These are phyloP conservation scores for Polyodon spathula DNA, from an alignment of 2,113 vertebrate species.

Conservation along the genomic window DNA sequence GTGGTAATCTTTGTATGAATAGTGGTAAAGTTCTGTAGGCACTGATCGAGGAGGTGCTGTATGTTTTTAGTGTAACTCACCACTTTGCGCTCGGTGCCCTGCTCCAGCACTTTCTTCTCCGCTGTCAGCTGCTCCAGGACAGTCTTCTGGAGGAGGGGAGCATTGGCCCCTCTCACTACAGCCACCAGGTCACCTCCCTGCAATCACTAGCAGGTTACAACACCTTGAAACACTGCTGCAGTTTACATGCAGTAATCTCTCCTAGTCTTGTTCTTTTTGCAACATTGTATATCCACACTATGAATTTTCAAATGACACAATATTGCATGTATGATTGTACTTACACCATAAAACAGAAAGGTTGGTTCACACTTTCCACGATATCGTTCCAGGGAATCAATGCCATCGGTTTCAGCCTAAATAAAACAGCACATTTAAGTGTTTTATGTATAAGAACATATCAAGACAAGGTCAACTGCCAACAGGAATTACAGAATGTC, in stretches of 20 bases:
- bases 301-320: neutral
- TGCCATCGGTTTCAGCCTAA: slow-evolving; percentile 79
- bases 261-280: too few species aligned
- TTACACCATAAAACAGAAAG: slow-evolving; percentile 83
- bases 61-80: slow-evolving; percentile 43
- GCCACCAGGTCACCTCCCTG: slow-evolving; percentile 78
- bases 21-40: too few species aligned
- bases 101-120: slow-evolving; percentile 61
- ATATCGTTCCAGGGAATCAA: slow-evolving; percentile 74
- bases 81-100: slow-evolving; percentile 46
- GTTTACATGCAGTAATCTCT: too few species aligned
- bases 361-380: slow-evolving; percentile 80
- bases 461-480: neutral
- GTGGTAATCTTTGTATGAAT: too few species aligned
- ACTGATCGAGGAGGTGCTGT: neutral
- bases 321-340: slow-evolving; percentile 28
- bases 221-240: neutral
- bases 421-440: too few species aligned
- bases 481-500: neutral
- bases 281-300: too few species aligned
- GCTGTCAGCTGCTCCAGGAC: slow-evolving; percentile 70
- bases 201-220: slow-evolving; percentile 13
- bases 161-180: slow-evolving; percentile 69
- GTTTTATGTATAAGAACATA: too few species aligned
- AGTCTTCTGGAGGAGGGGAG: slow-evolving; percentile 72